Conservation (phyloP, 1,140 invertebrate species). For the Sminthurides bifidus region DNA sequence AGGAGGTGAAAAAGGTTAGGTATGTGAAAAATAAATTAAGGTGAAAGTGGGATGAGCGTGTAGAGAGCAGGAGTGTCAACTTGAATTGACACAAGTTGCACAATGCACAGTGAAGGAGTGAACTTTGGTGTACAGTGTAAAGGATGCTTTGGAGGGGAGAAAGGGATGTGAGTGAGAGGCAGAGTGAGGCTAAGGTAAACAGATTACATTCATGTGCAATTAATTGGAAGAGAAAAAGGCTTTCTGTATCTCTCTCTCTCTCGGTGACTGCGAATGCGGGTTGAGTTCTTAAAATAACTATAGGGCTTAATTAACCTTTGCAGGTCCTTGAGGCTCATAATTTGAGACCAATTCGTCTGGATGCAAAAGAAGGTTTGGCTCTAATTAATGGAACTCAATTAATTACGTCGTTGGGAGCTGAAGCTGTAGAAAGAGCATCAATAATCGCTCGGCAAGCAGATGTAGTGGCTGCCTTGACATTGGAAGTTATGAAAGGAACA, state of each 20-base stretch:
- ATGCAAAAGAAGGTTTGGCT: constrained; percentile 58
- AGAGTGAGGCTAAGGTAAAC: no score
- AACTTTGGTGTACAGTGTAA: no score
- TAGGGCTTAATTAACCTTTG: constrained; percentile 5
- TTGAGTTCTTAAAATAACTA: constrained; percentile 12
- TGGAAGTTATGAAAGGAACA: constrained; percentile 62
- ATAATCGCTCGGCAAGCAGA: constrained; percentile 54
- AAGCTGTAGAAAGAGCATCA: constrained; percentile 52
- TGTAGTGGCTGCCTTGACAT: constrained; percentile 55
- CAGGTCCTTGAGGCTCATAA: constrained; percentile 48
- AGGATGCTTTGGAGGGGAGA: no score
- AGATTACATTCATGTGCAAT: no score
- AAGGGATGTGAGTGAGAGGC: no score
- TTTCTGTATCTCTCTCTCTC: neutral
- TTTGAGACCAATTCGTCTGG: constrained; percentile 47
- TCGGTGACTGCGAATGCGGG: constrained; percentile 1
- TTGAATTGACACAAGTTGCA: no score
- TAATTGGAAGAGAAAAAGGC: no score
- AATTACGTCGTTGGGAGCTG: constrained; percentile 55
- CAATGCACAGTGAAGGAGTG: no score
- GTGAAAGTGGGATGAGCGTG: no score
- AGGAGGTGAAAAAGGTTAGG: no score
- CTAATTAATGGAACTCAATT: constrained; percentile 65
- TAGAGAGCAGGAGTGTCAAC: no score
- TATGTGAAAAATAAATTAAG: no score